Conservation (phyloP, 2,113 vertebrate species). For the Emydura subglobosa region DNA sequence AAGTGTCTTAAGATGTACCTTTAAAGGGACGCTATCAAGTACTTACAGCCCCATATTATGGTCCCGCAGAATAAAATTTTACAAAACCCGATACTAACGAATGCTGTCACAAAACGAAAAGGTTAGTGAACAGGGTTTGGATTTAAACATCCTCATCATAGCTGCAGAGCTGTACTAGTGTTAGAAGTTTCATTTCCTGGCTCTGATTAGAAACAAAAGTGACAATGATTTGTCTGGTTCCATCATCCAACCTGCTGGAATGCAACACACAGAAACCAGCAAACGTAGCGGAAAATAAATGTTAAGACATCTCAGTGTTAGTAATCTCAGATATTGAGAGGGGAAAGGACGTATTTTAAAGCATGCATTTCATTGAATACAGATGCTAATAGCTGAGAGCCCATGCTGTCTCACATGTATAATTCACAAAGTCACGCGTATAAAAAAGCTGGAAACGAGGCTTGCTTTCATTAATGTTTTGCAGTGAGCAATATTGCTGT, state of each 20-base stretch:
- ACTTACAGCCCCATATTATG: not conserved
- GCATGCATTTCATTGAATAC: not conserved
- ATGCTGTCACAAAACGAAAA: not conserved
- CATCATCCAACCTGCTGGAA: rapidly evolving
- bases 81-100: rapidly evolving
- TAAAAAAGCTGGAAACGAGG: not conserved
- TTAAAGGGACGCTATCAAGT: conserved; percentile 2
- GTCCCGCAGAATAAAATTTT: not conserved
- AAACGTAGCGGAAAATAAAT: not conserved
- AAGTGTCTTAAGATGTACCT: conserved; percentile 39
- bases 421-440: not conserved
- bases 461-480: not conserved
- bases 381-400: not conserved
- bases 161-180: not conserved
- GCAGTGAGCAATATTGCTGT: too few species aligned
- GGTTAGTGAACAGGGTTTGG: rapidly evolving
- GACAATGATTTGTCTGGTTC: not conserved
- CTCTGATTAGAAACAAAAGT: not conserved
- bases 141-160: not conserved
- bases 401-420: not conserved
- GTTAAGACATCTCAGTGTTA: not conserved
- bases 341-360: not conserved
- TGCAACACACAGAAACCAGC: not conserved
- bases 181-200: not conserved
- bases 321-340: not conserved